Percentiles rank a stretch among this genome's conserved stretches.
These are phyloP conservation scores for Styela plicata DNA, from an alignment of 23 tunicate genomes.

Conservation along the genomic window DNA sequence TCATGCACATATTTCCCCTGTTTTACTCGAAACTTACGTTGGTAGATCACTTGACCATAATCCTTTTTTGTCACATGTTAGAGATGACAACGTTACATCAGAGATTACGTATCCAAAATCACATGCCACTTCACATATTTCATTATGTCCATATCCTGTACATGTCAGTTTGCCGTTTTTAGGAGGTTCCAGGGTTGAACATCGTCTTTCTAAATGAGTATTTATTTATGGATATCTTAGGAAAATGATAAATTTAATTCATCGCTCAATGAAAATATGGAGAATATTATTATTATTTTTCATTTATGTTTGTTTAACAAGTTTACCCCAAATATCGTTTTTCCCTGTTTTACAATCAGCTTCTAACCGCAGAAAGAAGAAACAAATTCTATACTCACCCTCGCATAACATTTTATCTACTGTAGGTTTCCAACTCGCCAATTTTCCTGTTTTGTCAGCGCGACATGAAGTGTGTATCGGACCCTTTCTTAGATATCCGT, in stretches of 20 bases:
- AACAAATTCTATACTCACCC: conserved; percentile 1
- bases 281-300: too few species aligned
- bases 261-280: too few species aligned
- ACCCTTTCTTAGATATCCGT: neutral
- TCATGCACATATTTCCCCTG: too few species aligned
- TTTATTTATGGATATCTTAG: too few species aligned
- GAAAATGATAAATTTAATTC: too few species aligned
- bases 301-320: too few species aligned
- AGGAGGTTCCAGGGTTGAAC: neutral
- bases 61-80: neutral
- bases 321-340: too few species aligned
- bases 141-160: neutral
- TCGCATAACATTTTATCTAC: neutral
- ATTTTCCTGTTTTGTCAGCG: neutral
- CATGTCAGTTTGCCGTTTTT: conserved; percentile 2
- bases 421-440: conserved; percentile 9
- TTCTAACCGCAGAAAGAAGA: too few species aligned
- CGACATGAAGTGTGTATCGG: neutral
- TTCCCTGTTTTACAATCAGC: too few species aligned
- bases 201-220: too few species aligned
- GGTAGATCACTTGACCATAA: conserved; percentile 9
- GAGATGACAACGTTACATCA: neutral
- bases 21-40: too few species aligned
- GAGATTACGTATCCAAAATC: neutral
- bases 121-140: neutral